Evolutionary conservation across 2,888 invertebrate species (phyloP), one percentile per base, ranked within the genome.

Genomic region (Euzophera pinguis): DNA sequence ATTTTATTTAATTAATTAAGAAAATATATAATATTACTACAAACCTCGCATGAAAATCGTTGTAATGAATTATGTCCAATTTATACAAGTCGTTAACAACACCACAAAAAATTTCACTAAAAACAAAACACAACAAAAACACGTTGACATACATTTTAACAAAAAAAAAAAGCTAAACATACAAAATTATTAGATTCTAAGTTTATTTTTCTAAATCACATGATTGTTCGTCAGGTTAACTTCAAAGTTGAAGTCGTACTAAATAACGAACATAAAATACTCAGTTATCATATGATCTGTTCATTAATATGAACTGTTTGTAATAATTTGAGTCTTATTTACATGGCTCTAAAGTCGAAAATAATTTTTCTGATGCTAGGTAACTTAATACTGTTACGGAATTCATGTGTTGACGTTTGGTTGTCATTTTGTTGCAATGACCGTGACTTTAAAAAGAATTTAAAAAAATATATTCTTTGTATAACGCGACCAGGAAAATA

Each of bases 1-100:
- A 32, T 9, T 1, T 6, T 1, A 32, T 32, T 32, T 6, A 32
- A 32, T 6, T 32, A 9, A 32, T 6, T 9, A 32, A 10, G 2
- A 32, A 32, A 32, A 6, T 8, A 32, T 22, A 22, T 5, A 32
- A 32, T n/a, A 22, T 22, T n/a, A n/a, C 9, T 48, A 58, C 78
- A 75, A 60, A 91, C 91, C 91, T 84, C 50, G 85, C 91, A 63
- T 91, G 91, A 62, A 91, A 91, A 72, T 91, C 91, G 64, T 91
- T 91, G 38, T 91, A 84, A 67, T 91, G 91, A 49, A 91, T 76
- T 50, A 93, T 78, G 55, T 92, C 90, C 56, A 93, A 65, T 53
- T 83, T 78, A 60, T 87, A 92, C n/a, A 86, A 61, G 39, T 73
- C 68, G 51, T 71, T 64, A 56, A 78, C 50, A 45, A 78, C 73